phyloP scores from a whole-genome alignment of 2,888 invertebrate species.

The Metellina segmentata region DNA sequence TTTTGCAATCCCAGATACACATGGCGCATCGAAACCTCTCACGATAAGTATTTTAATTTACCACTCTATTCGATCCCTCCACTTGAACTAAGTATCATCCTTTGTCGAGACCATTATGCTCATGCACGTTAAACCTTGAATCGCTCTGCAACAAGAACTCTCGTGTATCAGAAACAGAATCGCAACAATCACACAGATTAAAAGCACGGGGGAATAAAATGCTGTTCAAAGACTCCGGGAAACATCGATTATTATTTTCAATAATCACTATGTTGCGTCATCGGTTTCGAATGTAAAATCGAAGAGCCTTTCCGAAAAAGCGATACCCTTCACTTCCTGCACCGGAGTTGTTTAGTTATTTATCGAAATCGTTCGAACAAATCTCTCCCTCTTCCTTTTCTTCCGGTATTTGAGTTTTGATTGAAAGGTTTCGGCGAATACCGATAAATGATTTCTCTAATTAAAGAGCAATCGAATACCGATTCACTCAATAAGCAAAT shows the following conservation, averaged over 20 bases:
- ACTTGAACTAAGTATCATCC: too few relatives aligned
- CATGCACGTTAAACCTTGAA: too few relatives aligned
- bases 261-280: constrained; percentile 42
- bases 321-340: constrained; percentile 27
- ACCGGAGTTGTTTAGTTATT: constrained; percentile 26
- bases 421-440: constrained; percentile 1
- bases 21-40: too few relatives aligned
- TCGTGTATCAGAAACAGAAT: neutral
- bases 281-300: constrained; percentile 47
- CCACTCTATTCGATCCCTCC: too few relatives aligned
- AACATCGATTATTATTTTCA: constrained; percentile 33
- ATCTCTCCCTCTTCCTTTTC: neutral
- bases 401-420: constrained; percentile 7
- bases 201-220: neutral
- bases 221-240: neutral
- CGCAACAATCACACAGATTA: neutral
- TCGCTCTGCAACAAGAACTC: too few relatives aligned
- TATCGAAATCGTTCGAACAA: neutral
- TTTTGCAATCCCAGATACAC: too few relatives aligned
- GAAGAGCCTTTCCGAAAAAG: constrained; percentile 40
- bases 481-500: constrained; percentile 4
- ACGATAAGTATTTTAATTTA: too few relatives aligned
- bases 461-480: constrained; percentile 34
- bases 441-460: constrained; percentile 35
- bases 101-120: too few relatives aligned